These are phyloP conservation scores for Desmophyllum pertusum DNA, from an alignment of 92 coral and sea anemone species.

Conservation along the genomic window DNA sequence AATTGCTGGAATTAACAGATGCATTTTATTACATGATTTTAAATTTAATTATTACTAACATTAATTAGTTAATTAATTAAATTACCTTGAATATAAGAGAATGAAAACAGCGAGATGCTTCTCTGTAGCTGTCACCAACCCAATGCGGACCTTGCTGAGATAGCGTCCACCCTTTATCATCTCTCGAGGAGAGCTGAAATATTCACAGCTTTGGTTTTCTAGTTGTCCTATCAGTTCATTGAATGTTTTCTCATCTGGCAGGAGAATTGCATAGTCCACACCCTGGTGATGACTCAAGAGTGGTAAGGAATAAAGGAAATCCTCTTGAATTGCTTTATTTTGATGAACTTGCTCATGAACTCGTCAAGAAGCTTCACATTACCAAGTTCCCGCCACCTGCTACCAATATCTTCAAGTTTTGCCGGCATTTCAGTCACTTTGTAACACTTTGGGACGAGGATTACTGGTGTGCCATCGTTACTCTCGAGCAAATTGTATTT, in stretches of 20 bases:
- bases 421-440: conserved; percentile 38
- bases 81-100: conserved; percentile 34
- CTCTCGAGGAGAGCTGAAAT: neutral
- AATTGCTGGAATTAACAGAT: no score
- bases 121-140: no score
- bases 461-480: neutral
- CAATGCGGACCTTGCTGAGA: conserved; percentile 3
- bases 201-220: neutral
- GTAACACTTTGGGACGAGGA: conserved; percentile 33
- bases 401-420: conserved; percentile 26
- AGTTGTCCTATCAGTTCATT: neutral
- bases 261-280: conserved; percentile 41
- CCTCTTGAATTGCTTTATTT: conserved; percentile 28
- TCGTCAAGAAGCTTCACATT: neutral
- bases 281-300: conserved; percentile 1
- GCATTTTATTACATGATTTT: no score
- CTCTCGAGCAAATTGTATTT: conserved; percentile 16
- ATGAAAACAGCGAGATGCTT: conserved; percentile 11
- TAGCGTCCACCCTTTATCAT: neutral
- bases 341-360: conserved; percentile 26
- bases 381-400: conserved; percentile 19
- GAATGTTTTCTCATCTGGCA: conserved; percentile 37
- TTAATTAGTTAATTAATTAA: no score
- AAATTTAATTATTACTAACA: no score
- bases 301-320: conserved; percentile 18